Evolutionary conservation across 1,140 invertebrate species (phyloP), one percentile per base, ranked within the genome.

Genomic region (Halyomorpha halys): DNA sequence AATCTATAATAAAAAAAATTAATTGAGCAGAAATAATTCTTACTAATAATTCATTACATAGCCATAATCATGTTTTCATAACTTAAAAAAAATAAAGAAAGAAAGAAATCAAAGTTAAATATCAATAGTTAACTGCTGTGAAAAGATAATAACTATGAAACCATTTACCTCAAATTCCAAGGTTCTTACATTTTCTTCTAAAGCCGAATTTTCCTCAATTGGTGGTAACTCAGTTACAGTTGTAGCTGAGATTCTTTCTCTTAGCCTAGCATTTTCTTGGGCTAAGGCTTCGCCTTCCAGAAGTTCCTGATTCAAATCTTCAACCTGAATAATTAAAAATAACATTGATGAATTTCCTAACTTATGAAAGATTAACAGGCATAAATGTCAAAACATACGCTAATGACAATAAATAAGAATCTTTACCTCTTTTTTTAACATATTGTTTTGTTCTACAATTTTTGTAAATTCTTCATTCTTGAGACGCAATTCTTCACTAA

Each of bases 401-500:
- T 39, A 11, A 39, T 39, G 34, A 39, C 27, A 39, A 39, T 39
- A 39, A 1, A 6, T 11, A 39, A 39, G 34, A 6, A 39, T 13
- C 5, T 39, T 39, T 45, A 44, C 60, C n/a, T 61, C 53, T 56
- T 25, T 56, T 25, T 18, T 21, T 14, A 61, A 34, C 19, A 16
- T 3, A 44, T 61, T 9, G 23, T 44, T 27, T 39, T 65, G 18
- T 59, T 61, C 53, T 63, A 66, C 67, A 2, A 69, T 23, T 54
- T 68, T 61, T 45, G 45, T 63, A 64, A 61, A 61, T 44, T 64
- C 56, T 23, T 44, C 47, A 34, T 63, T 34, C 14, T 66, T 54
- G 21, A 27, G 23, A 19, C 23, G 14, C 53, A 56, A 23, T 56
- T 56, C 18, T 56, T 4, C 21, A 11, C 23, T 56, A 9, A 56